Evolutionary conservation across 2,888 invertebrate species (phyloP), one percentile per base, ranked within the genome.

Genomic region (Drosophila algonquin): DNA sequence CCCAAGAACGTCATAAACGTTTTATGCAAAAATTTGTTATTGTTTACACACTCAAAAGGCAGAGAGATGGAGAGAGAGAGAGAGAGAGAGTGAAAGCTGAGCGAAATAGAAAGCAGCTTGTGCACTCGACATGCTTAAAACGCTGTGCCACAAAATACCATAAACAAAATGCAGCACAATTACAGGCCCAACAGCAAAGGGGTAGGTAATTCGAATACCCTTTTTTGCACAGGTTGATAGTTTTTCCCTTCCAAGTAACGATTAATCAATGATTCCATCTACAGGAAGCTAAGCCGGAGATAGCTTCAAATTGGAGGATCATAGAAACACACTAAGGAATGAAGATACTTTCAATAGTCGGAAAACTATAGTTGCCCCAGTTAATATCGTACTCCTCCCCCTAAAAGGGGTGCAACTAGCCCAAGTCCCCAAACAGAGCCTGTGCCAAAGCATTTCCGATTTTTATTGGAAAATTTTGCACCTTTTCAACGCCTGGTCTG

Each of bases 21-120:
- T 82, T 82, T 88, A 80, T 86, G 80, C 75, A 68, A 75, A 64
- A 77, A 75, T 67, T 61, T 86, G 64, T 86, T 79, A 82, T 82
- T 82, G 88, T 80, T 86, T 88, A 80, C 80, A 73, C 59, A 64
- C 44, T 62, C 58, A 54, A 46, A 27, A 47, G 54, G 10, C 16
- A 18, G 51, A 40, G 18, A 48, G 60, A 46, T 44, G 44, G 27
- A 48, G 18, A n/a, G 16, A 6, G 35, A 1, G 44, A 8, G 24
- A 5, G 52, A 16, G 51, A 45, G 18, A 47, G 44, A 9, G 32
- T 7, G 8, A 7, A 30, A 35, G 35, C 44, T 7, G 21, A 18
- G 12, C 8, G 51, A 53, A 10, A 40, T 27, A 56, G 30, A 46
- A 46, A 50, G 50, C 45, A 24, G 40, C 24, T 40, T 53, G 9